Evolutionary conservation across 2,113 vertebrate species (phyloP), one percentile per base, ranked within the genome.

Genomic region (Cynocephalus volans): DNA sequence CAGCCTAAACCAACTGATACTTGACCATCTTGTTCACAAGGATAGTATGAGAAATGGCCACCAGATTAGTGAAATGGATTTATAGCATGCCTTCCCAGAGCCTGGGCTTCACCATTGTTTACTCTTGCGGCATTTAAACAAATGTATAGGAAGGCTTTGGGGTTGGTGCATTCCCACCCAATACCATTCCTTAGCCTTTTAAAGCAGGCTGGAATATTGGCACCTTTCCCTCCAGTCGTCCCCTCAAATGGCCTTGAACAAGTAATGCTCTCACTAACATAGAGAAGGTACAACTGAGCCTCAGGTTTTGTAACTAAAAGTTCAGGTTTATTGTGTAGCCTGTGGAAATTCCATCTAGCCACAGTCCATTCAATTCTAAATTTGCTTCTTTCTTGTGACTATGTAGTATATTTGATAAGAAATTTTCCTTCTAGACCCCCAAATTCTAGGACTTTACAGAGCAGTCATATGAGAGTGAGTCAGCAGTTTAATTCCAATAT

Each of bases 401-500:
- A 12, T 64, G 33, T 76, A 70, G 85, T 85, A 18, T 72, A 93
- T 92, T 97, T 97, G 28, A 69, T 88, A 95, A 15, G 95, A 92
- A 97, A 62, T 54, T 96, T 77, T 98, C 54, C 54, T 82, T 91
- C 94, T 87, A 97, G 70, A 56, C 45, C 62, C n/a, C n/a, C 17
- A 50, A 90, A 14, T 88, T 96, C 36, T 96, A 96, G 77, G 94
- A 18, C 0, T 86, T 97, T 96, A 97, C 96, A 86, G 24, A 52
- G 2, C 28, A 91, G 96, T 98, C 97, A 98, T 81, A 92, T 96
- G 95, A 96, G 54, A 97, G 45, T 98, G 97, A 98, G 82, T 98
- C 97, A 98, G 98, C 98, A 98, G 89, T 97, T 98, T 94, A 96
- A 96, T 90, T 96, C 81, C 75, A 96, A 72, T 80, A 80, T 97